These are phyloP conservation scores for Crematogaster levior DNA, from an alignment of 2,888 invertebrate genomes.

Conservation along the genomic window DNA sequence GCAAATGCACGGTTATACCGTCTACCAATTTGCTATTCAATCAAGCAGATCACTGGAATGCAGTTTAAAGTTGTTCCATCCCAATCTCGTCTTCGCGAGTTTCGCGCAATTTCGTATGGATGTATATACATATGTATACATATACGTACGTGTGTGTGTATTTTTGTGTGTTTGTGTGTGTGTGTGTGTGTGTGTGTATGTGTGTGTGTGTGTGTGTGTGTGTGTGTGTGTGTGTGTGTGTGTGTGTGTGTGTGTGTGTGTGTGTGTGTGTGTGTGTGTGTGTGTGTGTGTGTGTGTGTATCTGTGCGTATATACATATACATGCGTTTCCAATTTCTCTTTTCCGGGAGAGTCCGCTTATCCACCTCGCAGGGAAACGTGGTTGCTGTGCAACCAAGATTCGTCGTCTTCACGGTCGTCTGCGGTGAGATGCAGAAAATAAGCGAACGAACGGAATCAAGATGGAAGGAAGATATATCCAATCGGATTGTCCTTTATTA, in stretches of 20 bases:
- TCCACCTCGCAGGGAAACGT: conserved; percentile 39
- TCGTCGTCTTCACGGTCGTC: conserved; percentile 41
- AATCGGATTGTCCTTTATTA: conserved; percentile 28
- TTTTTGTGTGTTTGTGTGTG: no score
- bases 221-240: background rate
- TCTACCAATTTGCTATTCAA: conserved; percentile 67
- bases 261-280: no score
- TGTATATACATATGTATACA: background rate
- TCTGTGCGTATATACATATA: background rate
- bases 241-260: background rate
- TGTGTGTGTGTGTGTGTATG: background rate
- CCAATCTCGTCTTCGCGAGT: conserved; percentile 65
- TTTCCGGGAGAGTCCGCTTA: conserved; percentile 60
- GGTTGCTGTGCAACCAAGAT: conserved; percentile 53
- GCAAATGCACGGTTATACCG: conserved; percentile 59
- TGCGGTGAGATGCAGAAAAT: conserved; percentile 31
- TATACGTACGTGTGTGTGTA: no score
- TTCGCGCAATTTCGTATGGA: conserved; percentile 59
- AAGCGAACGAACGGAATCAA: conserved; percentile 14
- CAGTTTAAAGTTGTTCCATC: conserved; percentile 71
- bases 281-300: background rate
- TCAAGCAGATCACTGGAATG: conserved; percentile 71
- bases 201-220: background rate
- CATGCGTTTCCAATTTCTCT: conserved; percentile 69
- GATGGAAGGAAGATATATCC: conserved; percentile 22